These are phyloP conservation scores for Lasioglossum vierecki DNA, from an alignment of 2,888 invertebrate species.

Conservation along the genomic window DNA sequence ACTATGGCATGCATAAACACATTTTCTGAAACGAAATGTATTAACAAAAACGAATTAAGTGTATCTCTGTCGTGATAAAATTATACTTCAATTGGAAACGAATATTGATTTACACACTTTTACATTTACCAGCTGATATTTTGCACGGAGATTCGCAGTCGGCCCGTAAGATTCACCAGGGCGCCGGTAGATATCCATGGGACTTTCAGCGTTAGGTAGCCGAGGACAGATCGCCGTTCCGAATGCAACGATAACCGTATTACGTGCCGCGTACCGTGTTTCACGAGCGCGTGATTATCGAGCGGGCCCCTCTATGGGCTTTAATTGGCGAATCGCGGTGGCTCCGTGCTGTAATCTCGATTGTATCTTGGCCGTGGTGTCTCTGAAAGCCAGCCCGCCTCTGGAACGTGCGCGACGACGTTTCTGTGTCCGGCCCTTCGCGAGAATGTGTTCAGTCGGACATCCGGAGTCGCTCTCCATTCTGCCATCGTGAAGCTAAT, in stretches of 20 bases:
- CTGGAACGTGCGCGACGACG: slow-evolving; percentile 24
- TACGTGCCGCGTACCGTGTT: slow-evolving; percentile 50
- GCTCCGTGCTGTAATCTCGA: slow-evolving; percentile 49
- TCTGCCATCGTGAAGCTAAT: slow-evolving; percentile 9
- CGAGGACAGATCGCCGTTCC: slow-evolving; percentile 46
- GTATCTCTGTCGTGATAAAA: too few species aligned
- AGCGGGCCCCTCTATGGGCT: slow-evolving; percentile 38
- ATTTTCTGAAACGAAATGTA: too few species aligned
- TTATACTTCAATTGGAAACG: too few species aligned
- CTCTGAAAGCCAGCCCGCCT: slow-evolving; percentile 31
- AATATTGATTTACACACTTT: neutral
- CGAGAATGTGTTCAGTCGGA: slow-evolving; percentile 13
- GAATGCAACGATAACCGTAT: slow-evolving; percentile 60
- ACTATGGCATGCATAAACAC: too few species aligned
- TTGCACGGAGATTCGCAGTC: neutral
- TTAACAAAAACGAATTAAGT: too few species aligned
- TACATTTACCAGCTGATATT: neutral
- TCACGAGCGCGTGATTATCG: slow-evolving; percentile 56
- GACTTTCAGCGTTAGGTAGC: neutral
- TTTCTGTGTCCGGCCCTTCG: slow-evolving; percentile 8
- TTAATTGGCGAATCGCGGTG: slow-evolving; percentile 56
- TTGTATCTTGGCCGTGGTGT: slow-evolving; percentile 40
- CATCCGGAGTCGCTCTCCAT: slow-evolving; percentile 1
- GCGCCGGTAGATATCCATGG: neutral
- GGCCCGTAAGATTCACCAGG: neutral